Evolutionary conservation across 2,888 invertebrate genomes (phyloP).

Genomic region (Drymonia ruficornis): DNA sequence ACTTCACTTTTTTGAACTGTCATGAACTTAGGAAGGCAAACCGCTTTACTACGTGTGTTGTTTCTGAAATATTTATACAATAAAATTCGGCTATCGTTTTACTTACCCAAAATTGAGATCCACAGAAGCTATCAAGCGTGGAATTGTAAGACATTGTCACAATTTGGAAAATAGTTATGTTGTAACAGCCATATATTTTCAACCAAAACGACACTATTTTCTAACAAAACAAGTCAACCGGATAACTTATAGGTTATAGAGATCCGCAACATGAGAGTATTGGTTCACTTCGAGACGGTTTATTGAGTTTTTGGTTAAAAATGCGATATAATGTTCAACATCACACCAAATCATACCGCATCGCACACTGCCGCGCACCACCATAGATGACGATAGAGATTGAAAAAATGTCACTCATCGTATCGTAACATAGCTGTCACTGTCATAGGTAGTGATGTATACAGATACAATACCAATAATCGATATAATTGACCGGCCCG

Average conservation of each 20-base stretch:
- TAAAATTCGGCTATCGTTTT: slow-evolving; percentile 25
- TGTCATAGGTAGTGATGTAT: too few species aligned
- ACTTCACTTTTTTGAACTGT: slow-evolving; percentile 13
- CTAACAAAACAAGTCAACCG: slow-evolving; percentile 10
- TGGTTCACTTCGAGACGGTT: slow-evolving; percentile 14
- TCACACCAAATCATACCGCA: slow-evolving; percentile 34
- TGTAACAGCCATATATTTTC: slow-evolving; percentile 49
- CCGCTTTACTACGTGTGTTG: background rate
- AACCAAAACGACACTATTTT: slow-evolving; percentile 27
- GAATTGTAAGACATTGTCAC: slow-evolving; percentile 83
- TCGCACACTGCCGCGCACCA: slow-evolving; percentile 21
- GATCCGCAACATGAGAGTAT: slow-evolving; percentile 12
- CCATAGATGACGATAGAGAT: slow-evolving; percentile 23
- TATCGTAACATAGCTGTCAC: too few species aligned
- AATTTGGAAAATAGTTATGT: slow-evolving; percentile 43
- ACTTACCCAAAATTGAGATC: slow-evolving; percentile 92
- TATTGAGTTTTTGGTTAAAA: slow-evolving; percentile 3
- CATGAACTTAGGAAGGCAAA: background rate
- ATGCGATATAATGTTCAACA: slow-evolving; percentile 29
- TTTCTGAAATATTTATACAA: slow-evolving; percentile 5
- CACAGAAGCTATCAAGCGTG: slow-evolving; percentile 91
- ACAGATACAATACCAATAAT: too few species aligned
- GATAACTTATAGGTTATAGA: slow-evolving; percentile 11
- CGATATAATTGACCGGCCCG: too few species aligned
- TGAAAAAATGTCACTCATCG: too few species aligned